A percentile compares a stretch with the other conserved stretches of the same genome.
Evolutionary conservation across 1,140 invertebrate genomes (phyloP).

Genomic region (Philotrypesis tridentata): DNA sequence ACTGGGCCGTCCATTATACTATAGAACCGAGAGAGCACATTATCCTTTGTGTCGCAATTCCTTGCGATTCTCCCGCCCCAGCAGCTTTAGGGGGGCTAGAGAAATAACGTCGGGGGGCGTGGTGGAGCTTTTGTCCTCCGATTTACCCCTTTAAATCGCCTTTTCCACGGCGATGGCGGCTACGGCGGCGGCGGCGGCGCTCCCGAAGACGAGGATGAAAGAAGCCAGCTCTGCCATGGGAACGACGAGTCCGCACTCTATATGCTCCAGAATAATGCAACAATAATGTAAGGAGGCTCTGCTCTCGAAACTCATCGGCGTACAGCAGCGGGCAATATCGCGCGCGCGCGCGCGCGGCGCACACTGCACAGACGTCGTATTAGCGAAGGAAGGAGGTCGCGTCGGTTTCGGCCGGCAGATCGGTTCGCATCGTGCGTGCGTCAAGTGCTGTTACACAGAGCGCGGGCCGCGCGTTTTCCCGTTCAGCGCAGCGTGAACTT

Average conservation of each 20-base stretch:
- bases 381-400: conserved; percentile 36
- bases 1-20: too few species aligned
- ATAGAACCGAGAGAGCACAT: not conserved
- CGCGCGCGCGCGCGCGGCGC: too few species aligned
- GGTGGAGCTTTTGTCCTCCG: conserved; percentile 29
- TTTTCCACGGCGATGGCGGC: conserved; percentile 4
- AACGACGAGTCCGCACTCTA: not conserved
- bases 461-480: not conserved
- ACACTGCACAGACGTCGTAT: too few species aligned
- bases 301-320: not conserved
- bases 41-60: conserved; percentile 32
- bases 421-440: conserved; percentile 10
- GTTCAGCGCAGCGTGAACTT: conserved; percentile 22
- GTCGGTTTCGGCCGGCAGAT: conserved; percentile 9
- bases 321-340: too few species aligned
- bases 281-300: not conserved
- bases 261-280: not conserved
- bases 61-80: conserved; percentile 5
- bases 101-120: conserved; percentile 34
- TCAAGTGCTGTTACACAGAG: conserved; percentile 15
- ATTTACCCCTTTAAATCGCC: conserved; percentile 40
- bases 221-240: not conserved
- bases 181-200: not conserved
- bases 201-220: not conserved
- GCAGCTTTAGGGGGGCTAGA: not conserved